A percentile compares a stretch with the other conserved stretches of the same genome.
These are phyloP conservation scores for Pelmatolapia mariae DNA, from an alignment of 2,113 vertebrate species.

Conservation along the genomic window DNA sequence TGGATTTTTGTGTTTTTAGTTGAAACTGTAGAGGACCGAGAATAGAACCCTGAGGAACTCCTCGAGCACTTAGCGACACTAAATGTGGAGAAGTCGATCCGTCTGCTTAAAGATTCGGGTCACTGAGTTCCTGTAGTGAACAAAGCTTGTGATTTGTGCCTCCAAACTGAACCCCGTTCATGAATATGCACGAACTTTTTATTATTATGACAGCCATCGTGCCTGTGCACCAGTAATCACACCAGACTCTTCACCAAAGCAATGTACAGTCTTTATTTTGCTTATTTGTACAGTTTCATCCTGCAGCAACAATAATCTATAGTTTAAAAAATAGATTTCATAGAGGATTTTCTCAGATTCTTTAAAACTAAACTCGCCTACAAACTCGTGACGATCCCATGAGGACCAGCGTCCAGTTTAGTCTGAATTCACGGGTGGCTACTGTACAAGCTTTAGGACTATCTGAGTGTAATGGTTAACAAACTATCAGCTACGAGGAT, in stretches of 20 bases:
- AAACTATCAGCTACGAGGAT: slow-evolving; percentile 4
- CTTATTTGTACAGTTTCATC: slow-evolving; percentile 47
- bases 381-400: not conserved
- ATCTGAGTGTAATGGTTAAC: slow-evolving; percentile 1
- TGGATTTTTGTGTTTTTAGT: not conserved
- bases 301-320: slow-evolving; percentile 14
- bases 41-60: not conserved
- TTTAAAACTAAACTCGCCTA: not conserved
- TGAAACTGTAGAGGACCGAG: not conserved
- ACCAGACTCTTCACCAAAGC: slow-evolving; percentile 27
- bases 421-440: not conserved
- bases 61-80: not conserved
- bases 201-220: accelerated
- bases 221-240: not conserved
- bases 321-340: slow-evolving; percentile 54
- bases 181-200: not conserved
- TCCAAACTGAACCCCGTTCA: not conserved
- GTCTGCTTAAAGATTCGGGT: not conserved
- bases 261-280: slow-evolving; percentile 54
- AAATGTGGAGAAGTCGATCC: accelerated
- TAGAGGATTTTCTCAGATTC: not conserved
- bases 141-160: not conserved
- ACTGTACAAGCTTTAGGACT: not conserved
- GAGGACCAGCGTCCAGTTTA: not conserved
- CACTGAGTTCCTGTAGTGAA: not conserved